Evolutionary conservation across 1,140 invertebrate species (phyloP).

Genomic region (Chlorops oryzae): DNA sequence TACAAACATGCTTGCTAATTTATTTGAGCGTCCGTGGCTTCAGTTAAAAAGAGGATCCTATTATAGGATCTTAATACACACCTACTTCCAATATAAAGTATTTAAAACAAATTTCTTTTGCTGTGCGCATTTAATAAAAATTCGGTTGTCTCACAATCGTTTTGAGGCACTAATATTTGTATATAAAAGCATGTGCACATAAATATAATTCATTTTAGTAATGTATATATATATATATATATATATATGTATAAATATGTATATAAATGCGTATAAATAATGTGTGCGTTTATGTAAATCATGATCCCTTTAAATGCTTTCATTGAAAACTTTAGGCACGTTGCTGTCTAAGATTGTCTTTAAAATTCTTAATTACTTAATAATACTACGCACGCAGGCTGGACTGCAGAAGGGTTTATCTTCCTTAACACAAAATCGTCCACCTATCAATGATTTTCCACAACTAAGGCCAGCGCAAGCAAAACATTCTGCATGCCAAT

Average conservation of each 20-base stretch:
- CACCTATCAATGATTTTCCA: conserved; percentile 63
- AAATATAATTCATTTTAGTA: conserved; percentile 14
- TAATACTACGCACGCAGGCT: conserved; percentile 51
- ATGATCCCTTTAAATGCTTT: not conserved
- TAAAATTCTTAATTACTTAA: conserved; percentile 22
- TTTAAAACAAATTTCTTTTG: too few species aligned
- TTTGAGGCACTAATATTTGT: not conserved
- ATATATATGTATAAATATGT: conserved; percentile 4
- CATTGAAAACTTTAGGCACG: not conserved
- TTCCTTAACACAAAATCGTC: conserved; percentile 60
- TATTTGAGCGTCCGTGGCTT: too few species aligned
- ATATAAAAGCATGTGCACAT: conserved; percentile 18
- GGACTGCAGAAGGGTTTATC: conserved; percentile 64
- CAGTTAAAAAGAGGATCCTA: too few species aligned
- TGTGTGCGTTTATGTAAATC: not conserved
- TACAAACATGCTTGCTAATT: too few species aligned
- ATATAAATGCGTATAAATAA: conserved; percentile 8
- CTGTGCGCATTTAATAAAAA: too few species aligned
- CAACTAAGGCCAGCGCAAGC: conserved; percentile 73
- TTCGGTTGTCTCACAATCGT: too few species aligned
- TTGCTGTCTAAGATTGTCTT: too few species aligned
- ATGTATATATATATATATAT: conserved; percentile 5
- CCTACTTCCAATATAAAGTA: too few species aligned
- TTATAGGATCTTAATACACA: too few species aligned
- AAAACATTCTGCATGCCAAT: conserved; percentile 69